Evolutionary conservation across 53 echinoderm and acorn worm genomes (phyloP).

Genomic region (Echinometra lucunter): DNA sequence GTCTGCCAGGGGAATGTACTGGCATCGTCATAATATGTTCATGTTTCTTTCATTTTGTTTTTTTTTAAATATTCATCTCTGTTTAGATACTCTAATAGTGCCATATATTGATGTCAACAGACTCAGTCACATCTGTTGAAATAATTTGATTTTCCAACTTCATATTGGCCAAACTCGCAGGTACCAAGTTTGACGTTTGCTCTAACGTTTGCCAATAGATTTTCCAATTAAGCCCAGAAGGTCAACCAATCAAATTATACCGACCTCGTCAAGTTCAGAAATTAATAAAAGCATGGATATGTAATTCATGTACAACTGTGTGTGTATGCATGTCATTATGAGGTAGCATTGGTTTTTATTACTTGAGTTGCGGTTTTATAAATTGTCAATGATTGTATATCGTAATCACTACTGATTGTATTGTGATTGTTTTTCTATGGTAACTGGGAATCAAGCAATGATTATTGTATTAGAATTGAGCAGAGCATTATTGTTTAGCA

Average conservation of each 20-base stretch:
- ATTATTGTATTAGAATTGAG: no score
- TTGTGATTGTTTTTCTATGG: neutral
- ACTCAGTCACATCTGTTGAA: neutral
- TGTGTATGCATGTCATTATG: neutral
- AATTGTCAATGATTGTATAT: neutral
- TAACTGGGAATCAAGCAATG: neutral
- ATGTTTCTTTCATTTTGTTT: no score
- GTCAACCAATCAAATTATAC: conserved; percentile 43
- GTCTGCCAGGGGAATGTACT: no score
- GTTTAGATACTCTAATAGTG: neutral
- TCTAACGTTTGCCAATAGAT: conserved; percentile 8
- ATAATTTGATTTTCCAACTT: conserved; percentile 26
- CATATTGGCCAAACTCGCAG: neutral
- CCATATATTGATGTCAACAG: neutral
- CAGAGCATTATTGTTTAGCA: no score
- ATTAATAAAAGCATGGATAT: neutral
- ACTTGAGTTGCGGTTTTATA: neutral
- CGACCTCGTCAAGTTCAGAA: neutral
- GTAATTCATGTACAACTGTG: neutral
- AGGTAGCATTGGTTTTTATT: neutral
- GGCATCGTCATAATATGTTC: no score
- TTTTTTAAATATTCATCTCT: neutral
- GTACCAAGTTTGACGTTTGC: conserved; percentile 24
- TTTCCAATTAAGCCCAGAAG: conserved; percentile 39
- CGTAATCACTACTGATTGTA: no score